Conservation (phyloP, 23 tunicate genomes). For the Halocynthia aurantium region DNA sequence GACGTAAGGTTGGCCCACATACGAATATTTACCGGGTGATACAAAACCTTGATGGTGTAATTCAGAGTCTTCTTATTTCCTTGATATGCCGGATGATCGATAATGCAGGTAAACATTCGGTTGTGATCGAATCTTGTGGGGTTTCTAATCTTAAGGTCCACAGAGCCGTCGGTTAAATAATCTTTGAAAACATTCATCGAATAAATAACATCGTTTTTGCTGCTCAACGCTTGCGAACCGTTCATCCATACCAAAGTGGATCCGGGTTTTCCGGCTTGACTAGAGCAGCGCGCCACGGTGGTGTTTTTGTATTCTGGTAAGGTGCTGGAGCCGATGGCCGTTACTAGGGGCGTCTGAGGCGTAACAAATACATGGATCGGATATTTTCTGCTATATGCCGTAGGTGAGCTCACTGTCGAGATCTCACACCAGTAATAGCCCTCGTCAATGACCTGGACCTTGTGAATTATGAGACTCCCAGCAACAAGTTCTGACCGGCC, state of each 20-base stretch:
- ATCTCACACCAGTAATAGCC: conserved; percentile 86
- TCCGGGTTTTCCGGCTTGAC: conserved; percentile 69
- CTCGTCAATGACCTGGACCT: conserved; percentile 44
- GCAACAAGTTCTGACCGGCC: conserved; percentile 32
- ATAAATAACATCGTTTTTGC: conserved; percentile 9
- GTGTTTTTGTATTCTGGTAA: conserved; percentile 54
- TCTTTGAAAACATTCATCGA: conserved; percentile 32
- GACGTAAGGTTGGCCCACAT: conserved; percentile 84
- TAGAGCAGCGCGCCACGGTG: conserved; percentile 55
- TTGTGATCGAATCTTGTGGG: conserved; percentile 84
- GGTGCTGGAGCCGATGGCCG: conserved; percentile 27
- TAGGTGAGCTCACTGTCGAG: conserved; percentile 8
- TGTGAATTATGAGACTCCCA: conserved; percentile 36
- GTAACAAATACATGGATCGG: conserved; percentile 65
- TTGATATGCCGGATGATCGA: conserved; percentile 71
- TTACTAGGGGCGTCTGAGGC: conserved; percentile 48
- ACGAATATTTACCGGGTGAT: conserved; percentile 66
- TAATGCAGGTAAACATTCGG: conserved; percentile 47
- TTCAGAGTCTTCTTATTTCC: conserved; percentile 42
- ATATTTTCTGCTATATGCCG: conserved; percentile 31
- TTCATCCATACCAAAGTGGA: conserved; percentile 63
- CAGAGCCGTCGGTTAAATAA: conserved; percentile 30
- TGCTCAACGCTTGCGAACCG: conserved; percentile 26
- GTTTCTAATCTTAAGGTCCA: conserved; percentile 34
- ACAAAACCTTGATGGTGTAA: conserved; percentile 58